Evolutionary conservation across 2,113 vertebrate species (phyloP).

Genomic region (Mesocricetus auratus): DNA sequence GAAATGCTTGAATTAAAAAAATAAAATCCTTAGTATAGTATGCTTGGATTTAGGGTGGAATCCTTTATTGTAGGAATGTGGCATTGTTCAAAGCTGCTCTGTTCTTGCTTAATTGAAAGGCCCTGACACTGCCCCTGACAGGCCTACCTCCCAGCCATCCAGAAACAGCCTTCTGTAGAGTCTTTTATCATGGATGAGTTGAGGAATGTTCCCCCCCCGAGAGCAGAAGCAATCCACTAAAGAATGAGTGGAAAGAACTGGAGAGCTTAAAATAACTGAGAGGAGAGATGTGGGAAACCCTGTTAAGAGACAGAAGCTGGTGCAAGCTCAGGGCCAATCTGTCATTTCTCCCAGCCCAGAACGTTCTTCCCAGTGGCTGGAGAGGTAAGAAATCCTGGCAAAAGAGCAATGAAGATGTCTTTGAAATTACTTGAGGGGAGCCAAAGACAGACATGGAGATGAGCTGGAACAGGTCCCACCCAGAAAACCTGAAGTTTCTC

Average conservation of each 20-base stretch:
- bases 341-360: slow-evolving; percentile 2
- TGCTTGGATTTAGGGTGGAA: background rate
- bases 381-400: background rate
- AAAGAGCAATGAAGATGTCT: background rate
- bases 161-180: background rate
- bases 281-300: slow-evolving; percentile 53
- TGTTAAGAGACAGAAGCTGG: slow-evolving; percentile 32
- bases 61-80: background rate
- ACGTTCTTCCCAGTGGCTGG: background rate
- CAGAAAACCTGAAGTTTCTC: background rate
- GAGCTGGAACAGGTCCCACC: background rate
- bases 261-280: slow-evolving; percentile 12
- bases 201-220: slow-evolving; percentile 41
- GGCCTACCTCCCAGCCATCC: background rate
- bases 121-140: background rate
- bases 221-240: slow-evolving; percentile 55
- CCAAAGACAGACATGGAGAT: background rate
- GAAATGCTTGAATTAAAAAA: slow-evolving; percentile 8
- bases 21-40: background rate
- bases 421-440: background rate
- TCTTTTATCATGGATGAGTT: slow-evolving; percentile 43
- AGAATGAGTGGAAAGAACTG: slow-evolving; percentile 1
- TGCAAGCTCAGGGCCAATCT: background rate
- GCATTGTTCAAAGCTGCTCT: background rate
- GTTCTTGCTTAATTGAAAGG: background rate